These are phyloP conservation scores for Pocillopora grandis DNA, from an alignment of 92 coral and sea anemone genomes.

Conservation along the genomic window DNA sequence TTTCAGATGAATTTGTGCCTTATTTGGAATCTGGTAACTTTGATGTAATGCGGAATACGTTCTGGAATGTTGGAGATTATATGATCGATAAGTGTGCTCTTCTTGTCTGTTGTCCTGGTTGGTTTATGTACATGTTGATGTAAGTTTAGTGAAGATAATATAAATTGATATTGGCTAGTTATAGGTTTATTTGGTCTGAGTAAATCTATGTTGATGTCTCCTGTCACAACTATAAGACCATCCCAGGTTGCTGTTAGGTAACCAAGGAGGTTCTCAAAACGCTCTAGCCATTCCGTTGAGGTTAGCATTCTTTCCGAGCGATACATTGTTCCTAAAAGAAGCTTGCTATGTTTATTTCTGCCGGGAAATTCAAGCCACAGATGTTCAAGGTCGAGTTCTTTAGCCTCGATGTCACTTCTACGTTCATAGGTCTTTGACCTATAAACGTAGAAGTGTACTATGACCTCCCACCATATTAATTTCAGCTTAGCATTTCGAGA, in stretches of 20 bases:
- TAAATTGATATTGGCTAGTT: conserved; percentile 11
- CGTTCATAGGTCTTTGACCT: conserved; percentile 20
- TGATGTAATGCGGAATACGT: conserved; percentile 33
- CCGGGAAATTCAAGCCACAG: conserved; percentile 44
- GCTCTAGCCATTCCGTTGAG: conserved; percentile 60
- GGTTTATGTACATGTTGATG: no score
- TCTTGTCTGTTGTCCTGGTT: no score
- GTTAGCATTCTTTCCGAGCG: conserved; percentile 12
- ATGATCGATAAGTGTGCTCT: neutral
- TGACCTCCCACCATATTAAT: no score
- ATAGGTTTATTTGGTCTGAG: conserved; percentile 2
- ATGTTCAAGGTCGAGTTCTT: no score
- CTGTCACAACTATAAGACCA: conserved; percentile 49
- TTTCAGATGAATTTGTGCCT: conserved; percentile 16
- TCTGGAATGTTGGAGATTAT: conserved; percentile 45
- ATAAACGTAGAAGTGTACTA: no score
- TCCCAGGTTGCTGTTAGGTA: conserved; percentile 65
- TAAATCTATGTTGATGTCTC: conserved; percentile 58
- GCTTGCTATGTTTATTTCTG: conserved; percentile 53
- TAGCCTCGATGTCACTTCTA: conserved; percentile 38
- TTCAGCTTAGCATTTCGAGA: no score
- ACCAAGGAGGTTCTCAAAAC: conserved; percentile 43
- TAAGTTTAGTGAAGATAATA: conserved; percentile 33
- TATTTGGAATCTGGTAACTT: conserved; percentile 38
- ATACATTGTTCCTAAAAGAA: conserved; percentile 60